phyloP scores from a whole-genome alignment of 2,797 vertebrate genomes.

The Coracias cyanogaster region DNA sequence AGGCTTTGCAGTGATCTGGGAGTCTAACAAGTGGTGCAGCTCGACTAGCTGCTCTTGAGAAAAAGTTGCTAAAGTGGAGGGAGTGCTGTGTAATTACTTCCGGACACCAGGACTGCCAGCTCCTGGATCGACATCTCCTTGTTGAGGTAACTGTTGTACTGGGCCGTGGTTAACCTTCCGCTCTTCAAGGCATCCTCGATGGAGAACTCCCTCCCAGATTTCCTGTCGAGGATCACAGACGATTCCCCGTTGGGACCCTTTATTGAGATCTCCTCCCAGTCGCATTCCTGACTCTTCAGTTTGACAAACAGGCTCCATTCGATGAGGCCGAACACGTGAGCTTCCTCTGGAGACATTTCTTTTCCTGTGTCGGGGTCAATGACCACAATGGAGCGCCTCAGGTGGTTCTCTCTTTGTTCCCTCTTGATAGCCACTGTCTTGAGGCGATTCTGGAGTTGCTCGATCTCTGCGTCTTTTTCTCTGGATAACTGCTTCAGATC shows the following conservation, averaged over 20 bases:
- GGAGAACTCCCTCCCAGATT: conserved; percentile 94
- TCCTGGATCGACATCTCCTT: conserved; percentile 98
- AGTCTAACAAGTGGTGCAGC: conserved; percentile 32
- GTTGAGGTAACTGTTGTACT: conserved; percentile 91
- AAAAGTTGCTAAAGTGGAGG: conserved; percentile 31
- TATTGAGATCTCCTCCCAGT: conserved; percentile 96
- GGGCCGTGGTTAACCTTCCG: conserved; percentile 85
- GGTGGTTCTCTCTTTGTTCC: conserved; percentile 95
- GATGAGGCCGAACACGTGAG: conserved; percentile 91
- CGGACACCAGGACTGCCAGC: conserved; percentile 92
- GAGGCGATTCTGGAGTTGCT: conserved; percentile 89
- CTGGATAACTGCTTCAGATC: conserved; percentile 87
- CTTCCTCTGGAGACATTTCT: conserved; percentile 95
- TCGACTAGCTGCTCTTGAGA: conserved; percentile 37
- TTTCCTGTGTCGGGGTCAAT: conserved; percentile 95
- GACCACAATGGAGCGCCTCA: conserved; percentile 94
- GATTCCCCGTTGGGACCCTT: conserved; percentile 93
- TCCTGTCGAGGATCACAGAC: conserved; percentile 92
- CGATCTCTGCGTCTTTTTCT: conserved; percentile 92
- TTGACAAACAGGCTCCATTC: conserved; percentile 98
- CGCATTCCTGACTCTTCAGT: conserved; percentile 95
- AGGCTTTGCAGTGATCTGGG: conserved; percentile 50
- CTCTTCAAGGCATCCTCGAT: conserved; percentile 91
- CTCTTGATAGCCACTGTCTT: conserved; percentile 88
- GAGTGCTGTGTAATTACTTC: conserved; percentile 74